These are phyloP conservation scores for Caenorhabditis becei DNA, from an alignment of 2,888 invertebrate genomes.

Conservation along the genomic window DNA sequence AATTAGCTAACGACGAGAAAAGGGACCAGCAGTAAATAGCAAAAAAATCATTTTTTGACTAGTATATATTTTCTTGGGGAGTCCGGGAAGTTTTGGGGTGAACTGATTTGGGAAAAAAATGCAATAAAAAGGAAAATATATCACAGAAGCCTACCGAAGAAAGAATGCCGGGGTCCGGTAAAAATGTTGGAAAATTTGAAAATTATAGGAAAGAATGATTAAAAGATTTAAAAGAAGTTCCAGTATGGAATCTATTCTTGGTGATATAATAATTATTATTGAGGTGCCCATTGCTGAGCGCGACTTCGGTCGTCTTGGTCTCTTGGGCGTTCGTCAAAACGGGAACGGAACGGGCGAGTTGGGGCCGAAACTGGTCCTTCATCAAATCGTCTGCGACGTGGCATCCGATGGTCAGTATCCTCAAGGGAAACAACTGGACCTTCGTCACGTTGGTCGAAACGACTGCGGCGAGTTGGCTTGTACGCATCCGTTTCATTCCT, in stretches of 20 bases:
- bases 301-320: slow-evolving; percentile 4
- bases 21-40: too few relatives aligned
- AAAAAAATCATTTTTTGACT: too few relatives aligned
- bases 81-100: neutral
- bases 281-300: neutral
- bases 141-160: too few relatives aligned
- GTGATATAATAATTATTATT: neutral
- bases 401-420: slow-evolving; percentile 3
- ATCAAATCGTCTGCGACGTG: slow-evolving; percentile 29
- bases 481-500: neutral
- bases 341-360: slow-evolving; percentile 8
- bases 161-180: neutral
- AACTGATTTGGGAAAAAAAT: neutral
- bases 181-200: too few relatives aligned
- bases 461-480: slow-evolving; percentile 12
- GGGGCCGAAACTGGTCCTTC: slow-evolving; percentile 9
- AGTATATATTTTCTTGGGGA: too few relatives aligned
- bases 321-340: slow-evolving; percentile 17
- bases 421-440: neutral
- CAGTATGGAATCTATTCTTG: neutral
- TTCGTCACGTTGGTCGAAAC: slow-evolving; percentile 28
- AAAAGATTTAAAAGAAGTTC: neutral
- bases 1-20: too few relatives aligned
- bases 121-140: too few relatives aligned
- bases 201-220: too few relatives aligned